Evolutionary conservation across 2,888 invertebrate species (phyloP), one percentile per base, ranked within the genome.

Genomic region (Pristionchus entomophagus): DNA sequence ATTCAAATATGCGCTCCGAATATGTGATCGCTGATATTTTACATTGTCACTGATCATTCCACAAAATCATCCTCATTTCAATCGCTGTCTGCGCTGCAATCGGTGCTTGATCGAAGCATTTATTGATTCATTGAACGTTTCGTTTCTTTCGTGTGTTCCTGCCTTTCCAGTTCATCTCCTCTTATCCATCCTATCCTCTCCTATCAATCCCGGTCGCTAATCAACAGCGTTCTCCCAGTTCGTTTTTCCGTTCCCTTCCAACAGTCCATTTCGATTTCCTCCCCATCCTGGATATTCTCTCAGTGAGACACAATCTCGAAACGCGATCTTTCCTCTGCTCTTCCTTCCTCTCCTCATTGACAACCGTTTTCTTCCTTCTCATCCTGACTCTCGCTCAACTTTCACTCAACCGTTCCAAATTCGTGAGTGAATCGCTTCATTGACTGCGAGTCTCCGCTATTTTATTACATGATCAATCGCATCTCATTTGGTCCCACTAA

Each of bases 401-500:
- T 73, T 73, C 73, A 73, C 73, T 73, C 73, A 45, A 73, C 73
- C 73, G 73, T 73, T 73, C 73, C 73, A 73, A 73, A 73, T 73
- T 41, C 73, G 73, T n/a, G 8, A 12, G 19, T 2, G 65, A 19
- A 35, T 35, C 19, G 35, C 35, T 35, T 65, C 32, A 38, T 35
- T 35, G 32, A 35, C 65, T 2, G 35, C 5, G 65, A n/a, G n/a
- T n/a, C 65, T 19, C 22, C 45, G n/a, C n/a, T n/a, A n/a, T n/a
- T n/a, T n/a, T n/a, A n/a, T n/a, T n/a, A n/a, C n/a, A n/a, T n/a
- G n/a, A n/a, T n/a, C n/a, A n/a, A n/a, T n/a, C n/a, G n/a, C n/a
- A n/a, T n/a, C n/a, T n/a, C n/a, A n/a, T n/a, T n/a, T n/a, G n/a
- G n/a, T n/a, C n/a, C n/a, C n/a, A n/a, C n/a, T n/a, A n/a, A n/a